phyloP scores from a whole-genome alignment of 2,113 vertebrate species.

The Steatornis caripensis region DNA sequence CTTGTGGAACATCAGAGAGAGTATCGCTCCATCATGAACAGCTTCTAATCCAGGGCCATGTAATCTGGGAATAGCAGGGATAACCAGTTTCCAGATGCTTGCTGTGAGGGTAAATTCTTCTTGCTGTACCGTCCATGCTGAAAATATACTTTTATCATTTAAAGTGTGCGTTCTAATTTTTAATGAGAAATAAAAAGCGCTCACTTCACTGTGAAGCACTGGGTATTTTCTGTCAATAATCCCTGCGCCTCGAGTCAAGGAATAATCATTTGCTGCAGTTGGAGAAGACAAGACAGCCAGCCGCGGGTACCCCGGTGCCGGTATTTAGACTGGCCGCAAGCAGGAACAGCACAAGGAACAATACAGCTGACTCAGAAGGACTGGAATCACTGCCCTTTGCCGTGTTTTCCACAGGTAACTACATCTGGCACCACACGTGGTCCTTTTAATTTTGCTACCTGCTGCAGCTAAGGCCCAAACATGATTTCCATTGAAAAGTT shows the following conservation, averaged over 20 bases:
- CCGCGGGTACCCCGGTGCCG: neutral
- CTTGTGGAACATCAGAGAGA: slow-evolving; percentile 89
- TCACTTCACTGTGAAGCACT: neutral
- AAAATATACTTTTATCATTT: neutral
- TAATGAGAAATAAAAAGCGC: slow-evolving; percentile 28
- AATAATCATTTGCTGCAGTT: neutral
- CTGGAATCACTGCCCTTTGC: neutral
- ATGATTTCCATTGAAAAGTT: neutral
- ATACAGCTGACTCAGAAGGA: rapidly evolving
- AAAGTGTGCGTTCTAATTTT: neutral
- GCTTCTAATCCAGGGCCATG: neutral
- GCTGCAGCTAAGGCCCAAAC: neutral
- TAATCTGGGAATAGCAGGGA: neutral
- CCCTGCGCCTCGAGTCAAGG: neutral
- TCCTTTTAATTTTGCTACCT: neutral
- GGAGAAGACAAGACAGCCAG: neutral
- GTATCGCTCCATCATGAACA: slow-evolving; percentile 85
- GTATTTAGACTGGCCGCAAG: neutral
- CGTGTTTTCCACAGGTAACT: neutral
- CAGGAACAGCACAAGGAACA: neutral
- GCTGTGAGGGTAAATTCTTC: neutral
- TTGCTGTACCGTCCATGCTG: neutral
- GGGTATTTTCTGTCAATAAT: neutral
- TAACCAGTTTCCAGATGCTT: neutral
- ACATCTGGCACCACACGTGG: neutral